Conservation (phyloP, 2,888 invertebrate genomes). For the Dolichopus griseipennis region DNA sequence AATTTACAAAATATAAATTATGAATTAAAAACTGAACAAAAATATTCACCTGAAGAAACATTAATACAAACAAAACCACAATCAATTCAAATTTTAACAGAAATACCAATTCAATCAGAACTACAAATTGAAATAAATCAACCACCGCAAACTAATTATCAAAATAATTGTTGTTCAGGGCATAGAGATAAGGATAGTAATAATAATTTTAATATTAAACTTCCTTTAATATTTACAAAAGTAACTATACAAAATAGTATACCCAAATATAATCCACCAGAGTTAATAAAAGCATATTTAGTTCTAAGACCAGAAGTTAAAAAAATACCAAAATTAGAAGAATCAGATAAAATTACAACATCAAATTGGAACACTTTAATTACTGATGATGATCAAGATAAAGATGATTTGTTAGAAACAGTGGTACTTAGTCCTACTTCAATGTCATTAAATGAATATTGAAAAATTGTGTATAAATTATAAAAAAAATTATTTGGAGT, state of each 20-base stretch:
- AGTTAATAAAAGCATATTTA: background rate
- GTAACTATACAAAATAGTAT: background rate
- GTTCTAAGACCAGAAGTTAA: background rate
- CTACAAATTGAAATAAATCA: background rate
- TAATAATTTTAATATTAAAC: background rate
- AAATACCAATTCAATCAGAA: too few species aligned
- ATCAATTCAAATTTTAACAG: too few species aligned
- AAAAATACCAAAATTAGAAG: background rate
- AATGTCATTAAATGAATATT: background rate
- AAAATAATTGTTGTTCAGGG: too few species aligned
- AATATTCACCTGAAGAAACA: background rate
- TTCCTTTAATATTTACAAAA: background rate
- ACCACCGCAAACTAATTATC: background rate
- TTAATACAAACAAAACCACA: too few species aligned
- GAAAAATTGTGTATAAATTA: background rate
- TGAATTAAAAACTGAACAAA: background rate
- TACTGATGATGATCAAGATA: background rate
- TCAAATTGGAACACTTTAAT: background rate
- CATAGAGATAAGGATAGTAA: too few species aligned
- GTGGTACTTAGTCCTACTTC: background rate
- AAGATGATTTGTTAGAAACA: background rate
- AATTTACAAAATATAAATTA: background rate
- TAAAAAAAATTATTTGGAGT: too few species aligned
- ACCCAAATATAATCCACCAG: background rate
- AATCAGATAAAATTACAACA: background rate